Base-by-base conservation (phyloP, 2,888 invertebrate genomes). In the Tolmerus cingulatus region DNA sequence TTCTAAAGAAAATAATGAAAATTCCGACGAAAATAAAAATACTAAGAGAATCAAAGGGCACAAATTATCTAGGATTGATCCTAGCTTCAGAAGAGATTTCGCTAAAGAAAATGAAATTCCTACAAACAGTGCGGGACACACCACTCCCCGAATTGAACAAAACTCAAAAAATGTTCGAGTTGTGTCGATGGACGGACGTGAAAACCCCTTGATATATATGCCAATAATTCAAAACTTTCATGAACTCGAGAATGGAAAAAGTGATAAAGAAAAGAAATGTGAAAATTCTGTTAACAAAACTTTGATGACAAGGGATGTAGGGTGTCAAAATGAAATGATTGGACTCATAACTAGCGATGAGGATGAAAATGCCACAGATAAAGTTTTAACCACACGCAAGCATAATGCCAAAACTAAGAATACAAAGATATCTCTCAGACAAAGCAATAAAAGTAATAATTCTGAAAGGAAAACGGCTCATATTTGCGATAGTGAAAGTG, bases 151-250 rank as follows among this genome's bases (percentile, higher is more conserved):
- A 46, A 46, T 46, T 46, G 43, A 46, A 12, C 14, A 16, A 46
- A 46, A 14, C 43, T 12, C 16, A 51, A 51, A 51, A n/a, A 5
- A n/a, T 16, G 4, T 34, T 34, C n/a, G n/a, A n/a, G n/a, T 51
- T 51, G 2, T 5, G n/a, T 51, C n/a, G 51, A n/a, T n/a, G n/a
- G 51, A 7, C n/a, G 8, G 5, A 66, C 23, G 23, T 12, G 8
- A 19, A 12, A 3, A 66, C 8, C 79, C 51, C 1, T 1, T 51
- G 12, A 27, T 79, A 19, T 27, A 43, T 16, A 79, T 79, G 30
- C 79, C 79, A 14, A 79, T 79, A 27, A 79, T 12, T 46, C 79
- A 79, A 51, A 66, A 79, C 16, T 27, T 79, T 79, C n/a, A 51
- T 5, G 27, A 55, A 27, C 19, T n/a, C 9, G 46, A 40, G 9